Evolutionary conservation across 2,113 vertebrate genomes (phyloP).

Genomic region (Pseudorectes ferrugineus): DNA sequence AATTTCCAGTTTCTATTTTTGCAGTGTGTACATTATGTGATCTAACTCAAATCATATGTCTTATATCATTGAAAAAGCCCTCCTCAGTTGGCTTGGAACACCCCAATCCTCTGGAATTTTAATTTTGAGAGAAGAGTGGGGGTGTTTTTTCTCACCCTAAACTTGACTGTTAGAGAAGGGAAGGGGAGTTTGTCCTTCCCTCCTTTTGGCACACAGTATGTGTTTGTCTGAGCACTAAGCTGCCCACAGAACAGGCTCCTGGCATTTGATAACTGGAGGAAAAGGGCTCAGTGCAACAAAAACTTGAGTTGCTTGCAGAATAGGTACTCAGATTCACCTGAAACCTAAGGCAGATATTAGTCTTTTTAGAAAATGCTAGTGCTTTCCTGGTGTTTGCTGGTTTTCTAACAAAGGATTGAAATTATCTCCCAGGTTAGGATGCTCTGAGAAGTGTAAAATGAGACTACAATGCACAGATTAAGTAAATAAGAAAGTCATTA

Average conservation of each 20-base stretch:
- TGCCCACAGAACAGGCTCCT: neutral
- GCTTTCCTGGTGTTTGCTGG: neutral
- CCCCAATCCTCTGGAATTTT: neutral
- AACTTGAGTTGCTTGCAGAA: neutral
- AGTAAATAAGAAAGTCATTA: neutral
- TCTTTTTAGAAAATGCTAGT: neutral
- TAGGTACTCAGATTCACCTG: neutral
- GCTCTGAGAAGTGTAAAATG: neutral
- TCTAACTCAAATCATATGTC: neutral
- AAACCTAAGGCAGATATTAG: neutral
- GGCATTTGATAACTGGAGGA: neutral
- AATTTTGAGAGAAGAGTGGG: neutral
- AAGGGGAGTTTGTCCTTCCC: neutral
- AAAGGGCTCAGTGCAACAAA: neutral
- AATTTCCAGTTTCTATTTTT: neutral
- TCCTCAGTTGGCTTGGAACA: neutral
- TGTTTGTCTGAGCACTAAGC: neutral
- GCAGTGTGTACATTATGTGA: neutral
- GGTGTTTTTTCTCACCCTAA: neutral
- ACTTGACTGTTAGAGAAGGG: neutral
- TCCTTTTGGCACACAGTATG: rapidly evolving
- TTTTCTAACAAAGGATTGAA: neutral
- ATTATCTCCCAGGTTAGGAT: neutral
- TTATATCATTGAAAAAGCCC: neutral
- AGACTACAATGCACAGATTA: neutral